Evolutionary conservation across 2,888 invertebrate genomes (phyloP).

Genomic region (Allolobophora icterica): DNA sequence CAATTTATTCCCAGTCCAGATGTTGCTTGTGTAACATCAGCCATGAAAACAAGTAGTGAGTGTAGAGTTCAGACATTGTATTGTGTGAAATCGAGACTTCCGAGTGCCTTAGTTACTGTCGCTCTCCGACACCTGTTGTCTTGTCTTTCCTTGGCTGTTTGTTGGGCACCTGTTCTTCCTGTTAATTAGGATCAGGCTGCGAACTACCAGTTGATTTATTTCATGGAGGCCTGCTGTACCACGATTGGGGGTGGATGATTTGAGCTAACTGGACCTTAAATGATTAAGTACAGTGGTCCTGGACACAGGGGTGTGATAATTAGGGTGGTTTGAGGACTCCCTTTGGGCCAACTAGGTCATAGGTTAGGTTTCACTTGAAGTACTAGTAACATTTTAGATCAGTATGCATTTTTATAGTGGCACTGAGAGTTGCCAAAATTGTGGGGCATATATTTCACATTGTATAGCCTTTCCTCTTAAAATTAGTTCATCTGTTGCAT

Average conservation of each 20-base stretch:
- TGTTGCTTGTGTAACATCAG: not conserved
- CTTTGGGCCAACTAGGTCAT: not conserved
- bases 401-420: not conserved
- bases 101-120: not conserved
- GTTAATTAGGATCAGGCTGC: not conserved
- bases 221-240: not conserved
- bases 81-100: too few species aligned
- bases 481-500: not conserved
- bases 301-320: not conserved
- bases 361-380: not conserved
- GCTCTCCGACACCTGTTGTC: not conserved
- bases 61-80: not conserved
- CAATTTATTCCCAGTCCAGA: not conserved
- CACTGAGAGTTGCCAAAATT: not conserved
- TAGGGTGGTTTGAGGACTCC: not conserved
- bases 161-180: constrained; percentile 1
- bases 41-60: not conserved
- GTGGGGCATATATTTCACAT: not conserved
- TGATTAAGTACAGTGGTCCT: not conserved
- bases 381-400: not conserved
- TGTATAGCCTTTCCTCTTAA: not conserved
- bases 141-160: constrained; percentile 11
- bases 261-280: not conserved
- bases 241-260: not conserved
- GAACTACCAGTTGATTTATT: not conserved